A percentile compares a stretch with the other conserved stretches of the same genome.
phyloP scores from a whole-genome alignment of 2,113 vertebrate species.

The Bos indicus region DNA sequence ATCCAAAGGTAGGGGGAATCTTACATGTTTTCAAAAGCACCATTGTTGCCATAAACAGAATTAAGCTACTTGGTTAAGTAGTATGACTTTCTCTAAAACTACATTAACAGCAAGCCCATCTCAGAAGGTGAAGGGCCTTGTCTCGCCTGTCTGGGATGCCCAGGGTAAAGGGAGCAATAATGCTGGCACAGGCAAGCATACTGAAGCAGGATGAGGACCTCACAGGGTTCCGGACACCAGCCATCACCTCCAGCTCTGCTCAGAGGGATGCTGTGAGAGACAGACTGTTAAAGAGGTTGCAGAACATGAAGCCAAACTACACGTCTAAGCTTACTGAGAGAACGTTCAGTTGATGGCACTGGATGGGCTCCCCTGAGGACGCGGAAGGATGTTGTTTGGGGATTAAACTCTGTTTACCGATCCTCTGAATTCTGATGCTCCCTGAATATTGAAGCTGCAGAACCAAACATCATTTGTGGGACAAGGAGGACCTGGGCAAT shows the following conservation, averaged over 20 bases:
- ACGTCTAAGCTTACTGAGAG: constrained; percentile 91
- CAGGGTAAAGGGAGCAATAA: neutral
- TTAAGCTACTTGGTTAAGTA: neutral
- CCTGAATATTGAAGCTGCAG: constrained; percentile 88
- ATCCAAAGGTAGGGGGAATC: neutral
- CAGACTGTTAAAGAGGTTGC: neutral
- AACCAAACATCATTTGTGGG: constrained; percentile 91
- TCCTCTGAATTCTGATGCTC: constrained; percentile 94
- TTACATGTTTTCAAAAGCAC: neutral
- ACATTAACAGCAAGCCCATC: neutral
- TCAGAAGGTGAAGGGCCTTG: neutral
- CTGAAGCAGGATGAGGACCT: neutral
- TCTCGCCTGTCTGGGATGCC: neutral
- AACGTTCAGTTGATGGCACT: constrained; percentile 93
- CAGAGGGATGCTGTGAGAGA: neutral
- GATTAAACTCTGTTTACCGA: constrained; percentile 93
- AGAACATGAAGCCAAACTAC: neutral
- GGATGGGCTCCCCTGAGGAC: constrained; percentile 93
- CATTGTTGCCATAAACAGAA: neutral
- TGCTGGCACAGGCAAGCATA: neutral
- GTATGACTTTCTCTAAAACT: constrained; percentile 5
- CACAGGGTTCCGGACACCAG: neutral
- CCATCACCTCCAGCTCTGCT: neutral
- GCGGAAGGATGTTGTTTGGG: constrained; percentile 94
- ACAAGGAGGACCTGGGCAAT: constrained; percentile 94